Percentiles rank a stretch among this genome's conserved stretches.
These are phyloP conservation scores for Pogonocherus hispidulus DNA, from an alignment of 2,888 invertebrate genomes.

Conservation along the genomic window DNA sequence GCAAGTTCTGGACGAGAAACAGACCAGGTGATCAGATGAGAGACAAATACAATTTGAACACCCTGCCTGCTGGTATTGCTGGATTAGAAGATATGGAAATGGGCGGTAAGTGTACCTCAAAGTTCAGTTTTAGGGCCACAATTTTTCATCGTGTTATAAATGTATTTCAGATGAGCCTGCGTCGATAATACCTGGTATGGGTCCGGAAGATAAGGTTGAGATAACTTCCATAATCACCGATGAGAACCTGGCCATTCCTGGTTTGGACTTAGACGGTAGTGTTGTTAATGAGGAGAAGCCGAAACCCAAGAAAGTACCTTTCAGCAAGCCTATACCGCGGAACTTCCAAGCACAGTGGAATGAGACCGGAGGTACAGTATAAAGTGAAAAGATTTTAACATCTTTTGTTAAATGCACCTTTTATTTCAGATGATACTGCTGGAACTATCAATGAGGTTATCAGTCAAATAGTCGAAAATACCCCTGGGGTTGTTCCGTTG, in stretches of 20 bases:
- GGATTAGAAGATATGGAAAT: constrained; percentile 80
- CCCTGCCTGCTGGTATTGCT: constrained; percentile 85
- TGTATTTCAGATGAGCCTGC: constrained; percentile 73
- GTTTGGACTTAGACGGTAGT: constrained; percentile 84
- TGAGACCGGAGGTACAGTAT: constrained; percentile 71
- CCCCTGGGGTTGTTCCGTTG: constrained; percentile 84
- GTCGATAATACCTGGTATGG: constrained; percentile 96
- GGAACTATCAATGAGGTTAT: constrained; percentile 77
- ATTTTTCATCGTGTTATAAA: background rate
- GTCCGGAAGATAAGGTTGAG: constrained; percentile 95
- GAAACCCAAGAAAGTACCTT: constrained; percentile 89
- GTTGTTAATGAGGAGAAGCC: constrained; percentile 76
- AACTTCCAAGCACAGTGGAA: constrained; percentile 99
- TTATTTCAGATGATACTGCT: constrained; percentile 65
- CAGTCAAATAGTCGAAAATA: constrained; percentile 81
- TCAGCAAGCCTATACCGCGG: constrained; percentile 95
- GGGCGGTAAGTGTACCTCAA: constrained; percentile 65
- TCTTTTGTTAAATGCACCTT: too few species aligned
- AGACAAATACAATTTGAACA: constrained; percentile 97
- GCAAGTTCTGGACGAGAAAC: constrained; percentile 99
- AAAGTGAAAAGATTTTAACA: background rate
- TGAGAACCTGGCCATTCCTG: constrained; percentile 85
- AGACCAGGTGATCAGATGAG: constrained; percentile 98
- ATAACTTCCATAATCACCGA: constrained; percentile 84
- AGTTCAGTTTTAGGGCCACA: background rate